phyloP scores from a whole-genome alignment of 2,797 vertebrate species.

The Phrynocephalus vlangalii region DNA sequence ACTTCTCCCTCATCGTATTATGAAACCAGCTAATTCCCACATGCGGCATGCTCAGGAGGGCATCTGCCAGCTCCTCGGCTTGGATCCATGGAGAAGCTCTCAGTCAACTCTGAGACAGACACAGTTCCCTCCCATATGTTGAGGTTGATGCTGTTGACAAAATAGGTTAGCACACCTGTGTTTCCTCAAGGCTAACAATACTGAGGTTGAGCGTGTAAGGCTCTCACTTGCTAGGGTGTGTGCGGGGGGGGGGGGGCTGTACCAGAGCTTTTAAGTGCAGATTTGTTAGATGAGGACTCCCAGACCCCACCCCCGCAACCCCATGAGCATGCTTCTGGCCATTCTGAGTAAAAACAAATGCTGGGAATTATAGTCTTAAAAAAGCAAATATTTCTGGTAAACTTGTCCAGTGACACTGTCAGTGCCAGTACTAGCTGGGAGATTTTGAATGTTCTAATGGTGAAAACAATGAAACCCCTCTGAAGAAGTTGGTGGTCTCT shows the following conservation, averaged over 20 bases:
- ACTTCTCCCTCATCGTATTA: conserved; percentile 74
- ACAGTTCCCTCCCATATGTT: conserved; percentile 71
- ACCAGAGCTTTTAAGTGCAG: background rate
- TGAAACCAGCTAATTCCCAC: conserved; percentile 75
- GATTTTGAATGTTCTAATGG: too few relatives aligned
- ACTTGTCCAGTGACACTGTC: too few relatives aligned
- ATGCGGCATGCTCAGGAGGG: conserved; percentile 72
- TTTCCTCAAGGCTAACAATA: conserved; percentile 68
- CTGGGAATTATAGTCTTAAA: background rate
- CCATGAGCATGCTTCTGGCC: background rate
- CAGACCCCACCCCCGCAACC: background rate
- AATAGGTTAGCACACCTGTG: conserved; percentile 65
- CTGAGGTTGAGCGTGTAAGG: conserved; percentile 62
- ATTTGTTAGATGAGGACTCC: background rate
- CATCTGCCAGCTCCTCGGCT: conserved; percentile 73
- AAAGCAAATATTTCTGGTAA: background rate
- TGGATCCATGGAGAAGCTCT: conserved; percentile 72
- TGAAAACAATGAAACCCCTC: background rate
- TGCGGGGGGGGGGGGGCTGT: background rate
- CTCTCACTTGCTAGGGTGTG: conserved; percentile 4
- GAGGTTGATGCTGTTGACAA: conserved; percentile 68
- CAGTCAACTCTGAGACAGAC: conserved; percentile 61
- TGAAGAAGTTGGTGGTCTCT: conserved; percentile 44
- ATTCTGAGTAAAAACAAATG: background rate
- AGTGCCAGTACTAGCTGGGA: too few relatives aligned